Evolutionary conservation across 2,113 vertebrate genomes (phyloP), one percentile per base, ranked within the genome.

Genomic region (Isichthys henryi): DNA sequence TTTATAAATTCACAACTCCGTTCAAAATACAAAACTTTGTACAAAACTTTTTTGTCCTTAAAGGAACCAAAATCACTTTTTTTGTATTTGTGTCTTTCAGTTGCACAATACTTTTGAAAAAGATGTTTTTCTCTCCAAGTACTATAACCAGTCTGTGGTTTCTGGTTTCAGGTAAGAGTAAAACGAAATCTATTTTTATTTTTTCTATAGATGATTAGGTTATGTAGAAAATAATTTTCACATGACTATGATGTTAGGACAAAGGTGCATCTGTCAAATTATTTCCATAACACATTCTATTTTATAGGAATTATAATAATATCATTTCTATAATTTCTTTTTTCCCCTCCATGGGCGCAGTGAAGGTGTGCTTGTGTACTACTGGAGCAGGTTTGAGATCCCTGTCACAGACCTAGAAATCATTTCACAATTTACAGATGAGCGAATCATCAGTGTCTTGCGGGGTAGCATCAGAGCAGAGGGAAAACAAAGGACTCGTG

Each of bases 161-260:
- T 93, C 94, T 19, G 96, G 95, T 10, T 96, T 96, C 93, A 96
- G 96, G 96, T 96, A 92, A 86, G 43, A 48, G 3, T 83, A 48
- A 48, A 83, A 48, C 43, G 5, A 35, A 39, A 77, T 83, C 35
- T 48, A 84, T 23, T 48, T 23, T 84, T 48, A 23, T 84, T 43
- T 45, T 84, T 45, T 84, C 39, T 43, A 43, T 77, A 2, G 35
- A 19, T 48, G 45, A n/a, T 84, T 21, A 48, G 11, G 43, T 31
- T 89, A 23, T 90, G 45, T 15, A 53, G 4, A 52, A 50, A n/a
- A 27, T 50, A n/a, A 86, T 50, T 80, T 80, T 80, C 27, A 80
- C 35, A 80, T 80, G 35, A 80, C 35, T 39, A 80, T 80, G 74
- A 80, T 80, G 15, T 70, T 7, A 80, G 5, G 15, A 43, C 74